Base-by-base conservation (phyloP, 2,888 invertebrate genomes). In the Hanleya hanleyi region DNA sequence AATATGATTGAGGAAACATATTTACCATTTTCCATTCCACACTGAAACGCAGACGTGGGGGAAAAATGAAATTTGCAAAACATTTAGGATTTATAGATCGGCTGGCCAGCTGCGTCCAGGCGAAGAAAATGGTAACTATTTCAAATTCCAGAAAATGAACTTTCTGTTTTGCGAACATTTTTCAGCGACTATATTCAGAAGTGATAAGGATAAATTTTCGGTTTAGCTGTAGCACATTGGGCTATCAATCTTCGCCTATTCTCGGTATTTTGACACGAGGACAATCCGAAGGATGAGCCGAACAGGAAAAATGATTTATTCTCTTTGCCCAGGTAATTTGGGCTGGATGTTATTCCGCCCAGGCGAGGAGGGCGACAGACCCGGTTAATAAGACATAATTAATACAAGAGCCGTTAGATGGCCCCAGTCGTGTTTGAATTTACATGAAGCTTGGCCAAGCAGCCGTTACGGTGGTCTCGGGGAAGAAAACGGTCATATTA, bases 351-450 rank as follows among this genome's bases (percentile, higher is more conserved):
- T 29, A 57, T 22, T 29, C 57, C 29, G 22, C 29, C 57, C 32
- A 22, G 9, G 12, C 12, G 26, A 26, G 57, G 29, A 26, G 32
- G 29, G 22, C 29, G 57, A 57, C 22, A 22, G 32, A 26, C 32
- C 29, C 57, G 29, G 15, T 26, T 57, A 57, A 57, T 57, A 22
- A 57, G 57, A 57, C 57, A 57, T 57, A 57, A 57, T 57, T 57
- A 57, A 57, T 57, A 57, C 29, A 57, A 22, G 32, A 26, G 57
- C 22, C 57, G 57, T 57, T 47, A 47, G 18, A n/a, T 18, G 47
- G 47, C 47, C 22, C 26, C 22, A 32, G 4, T 32, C 57, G 22
- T 57, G 22, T 29, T 22, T 57, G 29, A 22, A 57, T 57, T 29
- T 57, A 22, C 29, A 57, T 22, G 57, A 57, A 57, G 32, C 57